Evolutionary conservation across 2,797 vertebrate species (phyloP), one percentile per base, ranked within the genome.

Genomic region (Microcaecilia unicolor): DNA sequence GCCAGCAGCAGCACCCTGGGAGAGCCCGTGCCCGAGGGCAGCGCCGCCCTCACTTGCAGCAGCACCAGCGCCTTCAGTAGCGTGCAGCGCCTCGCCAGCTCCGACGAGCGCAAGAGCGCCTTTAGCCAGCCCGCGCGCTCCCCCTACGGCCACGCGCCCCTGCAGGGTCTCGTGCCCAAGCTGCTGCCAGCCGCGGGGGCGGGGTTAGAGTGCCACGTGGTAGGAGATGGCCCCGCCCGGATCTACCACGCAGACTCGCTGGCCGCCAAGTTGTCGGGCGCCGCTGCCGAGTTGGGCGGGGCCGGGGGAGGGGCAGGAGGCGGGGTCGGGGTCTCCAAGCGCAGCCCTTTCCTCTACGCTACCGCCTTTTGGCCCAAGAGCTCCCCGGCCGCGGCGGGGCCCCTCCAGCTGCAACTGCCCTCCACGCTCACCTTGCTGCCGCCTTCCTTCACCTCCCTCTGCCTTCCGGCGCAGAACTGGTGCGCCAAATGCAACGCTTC

Each of bases 401-500:
- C 88, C 11, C 84, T 96, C 35, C 94, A 94, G 77, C 67, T 98
- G 18, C 93, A 93, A 76, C 78, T 97, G 78, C 91, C 93, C 11
- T 93, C 93, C 2, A 88, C 92, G 3, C 88, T 97, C 30, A 96
- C 94, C 6, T 81, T 97, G 30, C 78, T 96, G 50, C 94, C 93
- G 2, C 94, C 94, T 6, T 96, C 92, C 25, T 97, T 98, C 86
- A 93, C 92, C 18, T 96, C 93, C 13, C 87, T 98, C 35, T 97
- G 94, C 54, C 80, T 97, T 61, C 93, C 94, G 2, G 94, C 94
- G 11, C 94, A 98, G 76, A 98, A 98, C 84, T 97, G 93, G 94
- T 97, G 93, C 43, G 93, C 93, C 69, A 97, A 97, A 69, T 97
- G 94, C 76, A 98, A 98, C 47, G 93, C 93, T 39, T 97, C 93